Evolutionary conservation across 2,113 vertebrate genomes (phyloP).

Genomic region (Ophthalmolycus amberensis): DNA sequence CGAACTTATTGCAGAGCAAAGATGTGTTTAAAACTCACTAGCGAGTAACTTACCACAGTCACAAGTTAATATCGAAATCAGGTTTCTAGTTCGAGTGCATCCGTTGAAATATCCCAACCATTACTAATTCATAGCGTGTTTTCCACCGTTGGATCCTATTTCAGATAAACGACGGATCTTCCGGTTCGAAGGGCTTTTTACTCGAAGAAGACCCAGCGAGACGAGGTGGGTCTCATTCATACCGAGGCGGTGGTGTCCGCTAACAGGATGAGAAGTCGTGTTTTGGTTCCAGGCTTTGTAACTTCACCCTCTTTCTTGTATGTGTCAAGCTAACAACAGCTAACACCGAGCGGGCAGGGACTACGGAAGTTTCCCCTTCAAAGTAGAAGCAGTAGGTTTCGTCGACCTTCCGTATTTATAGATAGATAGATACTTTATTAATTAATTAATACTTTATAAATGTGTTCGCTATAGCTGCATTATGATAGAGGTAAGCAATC

Average conservation of each 20-base stretch:
- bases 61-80: neutral
- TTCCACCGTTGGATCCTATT: neutral
- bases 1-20: neutral
- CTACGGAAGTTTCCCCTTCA: neutral
- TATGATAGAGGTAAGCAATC: too few species aligned
- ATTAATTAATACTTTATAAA: too few species aligned
- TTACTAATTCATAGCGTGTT: slow-evolving; percentile 36
- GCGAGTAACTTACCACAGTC: neutral
- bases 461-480: too few species aligned
- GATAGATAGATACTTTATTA: too few species aligned
- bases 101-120: slow-evolving; percentile 13
- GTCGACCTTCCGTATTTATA: too few species aligned
- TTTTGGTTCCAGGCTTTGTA: slow-evolving; percentile 60
- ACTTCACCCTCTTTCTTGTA: slow-evolving; percentile 56
- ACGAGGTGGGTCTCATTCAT: slow-evolving; percentile 58
- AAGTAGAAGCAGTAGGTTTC: slow-evolving; percentile 13
- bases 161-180: neutral
- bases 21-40: neutral
- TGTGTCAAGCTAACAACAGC: slow-evolving; percentile 18
- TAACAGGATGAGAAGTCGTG: slow-evolving; percentile 21
- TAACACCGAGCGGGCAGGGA: neutral
- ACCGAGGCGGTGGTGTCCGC: slow-evolving; percentile 26
- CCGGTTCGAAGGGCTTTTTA: slow-evolving; percentile 6
- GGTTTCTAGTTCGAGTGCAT: neutral
- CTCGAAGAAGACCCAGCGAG: neutral